Base-by-base conservation (phyloP, 2,888 invertebrate genomes). In the Lacanobia wlatinum region DNA sequence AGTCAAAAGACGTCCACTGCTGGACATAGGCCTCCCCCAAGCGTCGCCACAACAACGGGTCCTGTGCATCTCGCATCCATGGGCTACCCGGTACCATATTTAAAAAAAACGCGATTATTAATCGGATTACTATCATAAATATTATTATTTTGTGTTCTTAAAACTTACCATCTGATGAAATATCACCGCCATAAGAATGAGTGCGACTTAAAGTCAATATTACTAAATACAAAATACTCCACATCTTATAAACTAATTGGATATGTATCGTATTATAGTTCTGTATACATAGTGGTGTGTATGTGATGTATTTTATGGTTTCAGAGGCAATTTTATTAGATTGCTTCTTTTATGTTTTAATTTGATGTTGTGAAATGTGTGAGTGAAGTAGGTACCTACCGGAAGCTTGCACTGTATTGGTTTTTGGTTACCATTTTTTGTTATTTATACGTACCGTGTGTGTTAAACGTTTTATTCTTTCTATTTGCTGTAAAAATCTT, bases 301-400 rank as follows among this genome's bases (percentile, higher is more conserved):
- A 18, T 16, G 12, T 12, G 40, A 21, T 12, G 6, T 48, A 8
- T 63, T 80, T 80, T 69, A 80, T 80, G 16, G 48, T 66, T 62
- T 43, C 0, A 0, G 0, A 62, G 50, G 21, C 18, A 50, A 61
- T 64, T 56, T 48, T 55, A 63, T 72, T 18, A 16, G 9, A 64
- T 59, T 71, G 23, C 28, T 2, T 5, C 4, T 46, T 67, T 80
- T 66, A 71, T 76, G 21, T 40, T 66, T 68, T 59, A 7, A 69
- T 69, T 76, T 60, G 1, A 63, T 21, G 66, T 80, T 71, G 65
- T 48, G 79, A 75, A 80, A 80, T 65, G 1, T 56, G 59, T 34
- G 12, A 1, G 1, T 1, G 14, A 0, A 46, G 16, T 55, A 6
- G 21, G 16, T n/a, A 56, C 23, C 18, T 46, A 53, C 16, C 9